These are phyloP conservation scores for Danaus chrysippus DNA, from an alignment of 2,888 invertebrate genomes.

Conservation along the genomic window DNA sequence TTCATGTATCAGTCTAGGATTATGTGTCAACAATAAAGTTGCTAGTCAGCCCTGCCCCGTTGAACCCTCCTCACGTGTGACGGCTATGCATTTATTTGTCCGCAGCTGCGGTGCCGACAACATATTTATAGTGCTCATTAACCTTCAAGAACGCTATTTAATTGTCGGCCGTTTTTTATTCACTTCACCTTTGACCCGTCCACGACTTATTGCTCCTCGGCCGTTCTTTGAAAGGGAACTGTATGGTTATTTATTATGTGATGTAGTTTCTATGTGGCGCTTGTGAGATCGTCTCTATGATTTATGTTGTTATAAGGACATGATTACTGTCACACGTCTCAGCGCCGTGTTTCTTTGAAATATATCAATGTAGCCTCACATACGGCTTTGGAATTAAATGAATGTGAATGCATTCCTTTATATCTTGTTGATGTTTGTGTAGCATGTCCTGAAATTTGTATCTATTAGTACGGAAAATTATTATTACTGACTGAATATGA, in stretches of 20 bases:
- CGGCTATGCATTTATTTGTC: constrained; percentile 73
- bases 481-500: too few relatives aligned
- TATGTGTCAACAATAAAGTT: constrained; percentile 56
- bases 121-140: constrained; percentile 79
- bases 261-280: constrained; percentile 71
- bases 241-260: constrained; percentile 75
- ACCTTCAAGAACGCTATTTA: constrained; percentile 79
- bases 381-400: background rate
- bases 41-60: constrained; percentile 57
- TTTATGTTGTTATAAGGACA: constrained; percentile 71
- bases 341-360: constrained; percentile 38
- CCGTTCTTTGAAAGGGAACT: constrained; percentile 75
- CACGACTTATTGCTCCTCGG: constrained; percentile 76
- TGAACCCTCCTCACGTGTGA: constrained; percentile 70
- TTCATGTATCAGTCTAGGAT: constrained; percentile 29
- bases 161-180: constrained; percentile 79
- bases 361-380: background rate
- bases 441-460: background rate
- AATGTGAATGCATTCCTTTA: background rate
- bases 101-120: constrained; percentile 78
- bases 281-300: constrained; percentile 68
- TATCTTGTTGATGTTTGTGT: background rate
- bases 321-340: constrained; percentile 61
- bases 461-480: background rate
- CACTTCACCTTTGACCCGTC: constrained; percentile 77